Base-by-base conservation (phyloP, 2,113 vertebrate genomes). In the Oryzias celebensis region DNA sequence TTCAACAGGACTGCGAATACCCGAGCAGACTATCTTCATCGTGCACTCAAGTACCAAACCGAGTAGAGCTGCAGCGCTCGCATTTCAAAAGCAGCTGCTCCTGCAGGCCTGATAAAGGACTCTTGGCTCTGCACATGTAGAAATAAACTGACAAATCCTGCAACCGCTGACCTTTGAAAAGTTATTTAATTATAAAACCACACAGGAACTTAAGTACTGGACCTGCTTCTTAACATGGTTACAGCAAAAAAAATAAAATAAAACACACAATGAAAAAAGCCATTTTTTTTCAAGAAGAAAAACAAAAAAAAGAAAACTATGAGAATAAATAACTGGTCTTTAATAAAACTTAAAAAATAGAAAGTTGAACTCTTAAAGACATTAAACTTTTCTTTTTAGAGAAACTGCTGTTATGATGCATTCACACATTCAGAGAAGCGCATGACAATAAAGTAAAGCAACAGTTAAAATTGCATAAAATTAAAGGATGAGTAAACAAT, bases 161-260 rank as follows among this genome's bases (percentile, higher is more conserved):
- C 47, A 53, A 52, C 51, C 7, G 5, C 60, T 45, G 72, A 79
- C 65, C 75, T 81, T 84, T 52, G 23, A 81, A 84, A 73, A 65
- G 65, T 75, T 73, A 60, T 67, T 65, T 52, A 51, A 61, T 59
- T 63, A 13, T 61, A 15, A 58, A 16, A 52, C 16, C 58, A 47
- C 22, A 20, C 18, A 12, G 31, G 49, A 69, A 59, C 52, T 50
- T 17, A 59, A 56, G n/a, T 16, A 6, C n/a, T 15, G n/a, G 13
- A 28, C 7, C 17, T 43, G n/a, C 46, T 61, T 78, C 49, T n/a
- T 58, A 51, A 14, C 41, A 5, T 66, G n/a, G 26, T 12, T 14
- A 50, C 53, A 53, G 43, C 52, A 7, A 53, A 59, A 55, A 7
- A 24, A 28, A 65, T 42, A 59, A 51, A 7, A 20, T 18, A 64